Evolutionary conservation across 2,113 vertebrate species (phyloP).

Genomic region (Rhombomys opimus): DNA sequence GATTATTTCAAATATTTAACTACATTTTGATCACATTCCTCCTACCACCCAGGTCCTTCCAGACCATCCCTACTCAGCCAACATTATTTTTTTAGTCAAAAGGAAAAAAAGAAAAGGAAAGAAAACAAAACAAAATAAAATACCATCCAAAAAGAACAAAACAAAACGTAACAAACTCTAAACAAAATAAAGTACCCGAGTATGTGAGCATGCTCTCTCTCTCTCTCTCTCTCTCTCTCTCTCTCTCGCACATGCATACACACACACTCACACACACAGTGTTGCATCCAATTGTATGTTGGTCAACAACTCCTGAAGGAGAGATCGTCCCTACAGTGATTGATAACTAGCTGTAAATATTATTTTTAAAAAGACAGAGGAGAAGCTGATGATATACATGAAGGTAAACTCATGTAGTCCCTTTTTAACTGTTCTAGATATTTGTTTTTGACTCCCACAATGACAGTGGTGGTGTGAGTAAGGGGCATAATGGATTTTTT

Average conservation of each 20-base stretch:
- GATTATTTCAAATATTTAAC: neutral
- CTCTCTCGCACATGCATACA: no score
- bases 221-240: no score
- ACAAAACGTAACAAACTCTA: neutral
- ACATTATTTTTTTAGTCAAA: neutral
- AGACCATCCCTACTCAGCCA: neutral
- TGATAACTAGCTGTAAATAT: neutral
- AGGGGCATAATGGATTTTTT: neutral
- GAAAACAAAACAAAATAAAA: neutral
- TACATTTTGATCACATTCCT: neutral
- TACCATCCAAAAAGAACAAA: neutral
- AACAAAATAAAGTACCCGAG: neutral
- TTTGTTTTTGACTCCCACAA: neutral
- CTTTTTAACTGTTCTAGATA: neutral
- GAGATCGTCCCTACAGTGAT: neutral
- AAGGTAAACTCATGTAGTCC: neutral
- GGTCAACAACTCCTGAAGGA: neutral
- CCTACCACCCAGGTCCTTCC: neutral
- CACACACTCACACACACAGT: no score
- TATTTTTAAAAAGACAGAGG: neutral
- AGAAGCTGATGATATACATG: neutral
- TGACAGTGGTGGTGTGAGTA: no score
- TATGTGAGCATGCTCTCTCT: no score
- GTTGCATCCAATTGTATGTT: no score
- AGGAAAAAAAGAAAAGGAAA: neutral